Evolutionary conservation across 2,113 vertebrate genomes (phyloP), one percentile per base, ranked within the genome.

Genomic region (Toxostoma redivivum): DNA sequence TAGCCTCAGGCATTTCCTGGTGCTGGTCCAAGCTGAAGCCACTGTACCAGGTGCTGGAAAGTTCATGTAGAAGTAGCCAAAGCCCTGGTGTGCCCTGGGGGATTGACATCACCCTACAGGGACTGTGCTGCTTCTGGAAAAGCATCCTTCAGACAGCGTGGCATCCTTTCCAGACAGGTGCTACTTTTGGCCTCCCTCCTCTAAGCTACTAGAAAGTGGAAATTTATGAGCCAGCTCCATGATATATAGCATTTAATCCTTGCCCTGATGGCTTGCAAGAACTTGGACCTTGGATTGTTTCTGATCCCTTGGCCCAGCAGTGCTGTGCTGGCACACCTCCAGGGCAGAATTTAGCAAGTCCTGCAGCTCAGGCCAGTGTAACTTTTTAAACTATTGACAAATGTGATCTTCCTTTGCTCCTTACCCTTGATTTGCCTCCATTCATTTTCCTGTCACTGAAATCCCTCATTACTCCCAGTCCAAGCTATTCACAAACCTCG

Each of bases 371-470:
- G 65, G 67, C 58, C 92, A 94, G 83, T 24, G 57, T 44, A 78
- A 92, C 74, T 28, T 84, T 86, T 91, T 77, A 72, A 95, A 94
- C 85, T 74, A 79, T 90, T 96, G 91, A 95, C 90, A 93, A 96
- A 97, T 91, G 65, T 72, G 78, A 86, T 95, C 93, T 95, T 95
- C 92, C 85, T 96, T 88, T 95, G 76, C 85, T 95, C 73, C 80
- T 95, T 91, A 89, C 61, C 42, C 87, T 91, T 95, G 79, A 72
- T 90, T 94, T 93, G 64, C 62, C 73, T 96, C 87, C 70, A 91
- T 96, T 93, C 84, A 81, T 95, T 92, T 92, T 92, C 84, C 89
- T 93, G 94, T 94, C 81, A 88, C 81, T 88, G 88, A 94, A 95
- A 94, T 94, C 86, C 80, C 81, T 91, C 87, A 67, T 95, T 94